Evolutionary conservation across 2,113 vertebrate genomes (phyloP).

Genomic region (Plecturocebus donacophilus): DNA sequence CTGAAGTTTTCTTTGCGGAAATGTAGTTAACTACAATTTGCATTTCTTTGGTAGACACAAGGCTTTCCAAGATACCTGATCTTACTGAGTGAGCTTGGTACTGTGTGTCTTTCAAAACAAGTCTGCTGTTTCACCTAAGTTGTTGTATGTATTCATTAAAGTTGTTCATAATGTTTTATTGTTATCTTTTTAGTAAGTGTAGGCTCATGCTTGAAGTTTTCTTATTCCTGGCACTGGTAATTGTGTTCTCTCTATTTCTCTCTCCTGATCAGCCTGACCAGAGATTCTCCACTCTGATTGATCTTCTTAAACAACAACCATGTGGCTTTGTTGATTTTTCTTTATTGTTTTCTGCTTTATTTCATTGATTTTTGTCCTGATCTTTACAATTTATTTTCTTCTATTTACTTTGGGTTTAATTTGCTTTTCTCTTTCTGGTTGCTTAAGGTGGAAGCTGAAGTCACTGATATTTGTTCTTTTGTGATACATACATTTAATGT

Average conservation of each 20-base stretch:
- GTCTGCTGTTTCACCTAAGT: not conserved
- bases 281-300: not conserved
- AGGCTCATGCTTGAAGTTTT: not conserved
- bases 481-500: rapidly evolving
- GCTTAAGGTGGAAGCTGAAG: not conserved
- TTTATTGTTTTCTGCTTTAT: not conserved
- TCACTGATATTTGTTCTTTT: rapidly evolving
- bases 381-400: not conserved
- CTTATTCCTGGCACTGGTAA: no score
- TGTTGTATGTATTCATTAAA: not conserved
- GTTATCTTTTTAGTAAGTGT: not conserved
- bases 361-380: not conserved
- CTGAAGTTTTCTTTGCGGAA: not conserved
- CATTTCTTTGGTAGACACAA: not conserved
- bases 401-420: not conserved
- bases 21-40: not conserved
- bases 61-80: not conserved
- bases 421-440: not conserved
- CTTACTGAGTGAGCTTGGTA: not conserved
- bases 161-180: not conserved
- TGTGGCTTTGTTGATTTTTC: not conserved
- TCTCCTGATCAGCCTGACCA: not conserved
- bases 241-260: not conserved
- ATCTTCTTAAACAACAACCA: not conserved
- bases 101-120: not conserved